A percentile compares a stretch with the other conserved stretches of the same genome.
Conservation (phyloP, 2,888 invertebrate genomes). For the Drosophila pegasa region DNA sequence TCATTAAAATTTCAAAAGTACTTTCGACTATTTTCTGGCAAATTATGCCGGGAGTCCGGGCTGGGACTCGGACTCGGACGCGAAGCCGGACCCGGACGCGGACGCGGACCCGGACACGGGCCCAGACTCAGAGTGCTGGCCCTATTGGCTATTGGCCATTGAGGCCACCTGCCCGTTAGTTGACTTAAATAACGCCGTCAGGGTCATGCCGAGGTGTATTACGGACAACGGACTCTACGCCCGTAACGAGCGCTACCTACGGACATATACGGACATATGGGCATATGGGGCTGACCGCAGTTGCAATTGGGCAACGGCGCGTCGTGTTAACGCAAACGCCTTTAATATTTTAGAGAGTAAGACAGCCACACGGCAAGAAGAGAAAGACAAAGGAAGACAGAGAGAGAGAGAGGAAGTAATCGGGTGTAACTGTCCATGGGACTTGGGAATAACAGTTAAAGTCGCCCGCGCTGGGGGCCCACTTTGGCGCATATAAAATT, state of each 20-base stretch:
- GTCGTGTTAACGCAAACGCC: conserved; percentile 61
- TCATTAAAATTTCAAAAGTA: conserved; percentile 74
- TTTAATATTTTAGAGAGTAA: conserved; percentile 66
- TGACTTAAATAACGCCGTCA: conserved; percentile 53
- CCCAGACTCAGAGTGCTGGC: conserved; percentile 15
- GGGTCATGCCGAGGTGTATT: conserved; percentile 41
- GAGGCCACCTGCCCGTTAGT: conserved; percentile 68
- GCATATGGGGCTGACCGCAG: conserved; percentile 15
- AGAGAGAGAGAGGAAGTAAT: background rate
- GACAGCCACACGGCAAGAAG: background rate
- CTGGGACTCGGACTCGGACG: background rate
- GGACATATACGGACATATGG: conserved; percentile 21
- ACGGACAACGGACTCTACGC: conserved; percentile 3
- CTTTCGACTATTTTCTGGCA: conserved; percentile 51
- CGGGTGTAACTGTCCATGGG: conserved; percentile 9
- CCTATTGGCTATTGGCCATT: conserved; percentile 72
- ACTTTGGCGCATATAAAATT: conserved; percentile 64
- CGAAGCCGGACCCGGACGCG: background rate
- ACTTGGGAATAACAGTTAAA: conserved; percentile 12
- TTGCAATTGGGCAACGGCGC: conserved; percentile 42
- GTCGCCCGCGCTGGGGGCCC: conserved; percentile 30
- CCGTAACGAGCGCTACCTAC: background rate
- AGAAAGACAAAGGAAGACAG: background rate
- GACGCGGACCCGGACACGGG: background rate
- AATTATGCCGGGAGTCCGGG: conserved; percentile 50